Base-by-base conservation (phyloP, 2,797 vertebrate genomes). In the Sphaeramia orbicularis region DNA sequence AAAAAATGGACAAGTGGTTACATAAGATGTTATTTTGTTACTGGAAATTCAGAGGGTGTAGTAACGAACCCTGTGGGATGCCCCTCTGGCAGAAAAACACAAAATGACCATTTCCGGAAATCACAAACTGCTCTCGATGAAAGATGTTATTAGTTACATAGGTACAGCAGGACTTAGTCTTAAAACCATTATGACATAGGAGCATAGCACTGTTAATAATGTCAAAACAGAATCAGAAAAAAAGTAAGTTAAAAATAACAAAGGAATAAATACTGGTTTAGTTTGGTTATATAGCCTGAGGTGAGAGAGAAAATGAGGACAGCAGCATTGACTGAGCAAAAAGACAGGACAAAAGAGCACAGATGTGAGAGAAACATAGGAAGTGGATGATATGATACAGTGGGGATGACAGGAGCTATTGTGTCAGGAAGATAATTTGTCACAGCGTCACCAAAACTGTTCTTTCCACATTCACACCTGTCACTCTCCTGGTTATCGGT, bases 211-310 rank as follows among this genome's bases (percentile, higher is more conserved):
- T 24, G 21, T 24, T 24, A 24, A 24, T 24, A 4, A 24, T 24
- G 21, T 4, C 21, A 24, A 24, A 24, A 24, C 21, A 24, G 4
- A 24, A 24, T 24, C 21, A 2, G 21, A 24, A 24, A n/a, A n/a
- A 24, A 24, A 24, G 21, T 24, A 24, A 2, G 21, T 2, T 24
- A 4, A 63, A 74, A 54, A 85, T 50, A 76, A 60, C 61, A 66
- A 7, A 44, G 60, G 35, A 19, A 48, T 75, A 53, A 84, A 83
- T 72, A 0, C 80, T 59, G 10, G 75, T 75, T 74, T 65, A 68
- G 15, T 53, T 63, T 5, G 5, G 41, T 61, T 63, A 49, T 8
- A 41, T 11, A 49, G 19, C 49, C 7, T 5, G n/a, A 40, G 37
- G n/a, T n/a, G n/a, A 27, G n/a, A 43, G 18, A 52, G 21, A 44